These are phyloP conservation scores for Pachyuromys duprasi DNA, from an alignment of 2,797 vertebrate species.

Conservation along the genomic window DNA sequence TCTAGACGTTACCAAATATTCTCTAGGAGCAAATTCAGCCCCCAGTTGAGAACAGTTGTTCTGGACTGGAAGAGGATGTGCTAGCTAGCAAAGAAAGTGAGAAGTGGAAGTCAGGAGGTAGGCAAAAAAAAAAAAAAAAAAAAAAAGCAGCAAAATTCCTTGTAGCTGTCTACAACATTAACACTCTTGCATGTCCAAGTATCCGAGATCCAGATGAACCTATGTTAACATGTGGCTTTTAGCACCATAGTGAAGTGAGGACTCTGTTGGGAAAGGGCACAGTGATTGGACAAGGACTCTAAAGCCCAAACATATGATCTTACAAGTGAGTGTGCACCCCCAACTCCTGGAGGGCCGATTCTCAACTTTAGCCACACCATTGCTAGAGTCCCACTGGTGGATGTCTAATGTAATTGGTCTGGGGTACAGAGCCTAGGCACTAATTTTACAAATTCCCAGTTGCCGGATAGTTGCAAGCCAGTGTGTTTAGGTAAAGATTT, in stretches of 20 bases:
- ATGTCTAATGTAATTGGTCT: background rate
- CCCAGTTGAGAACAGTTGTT: background rate
- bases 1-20: background rate
- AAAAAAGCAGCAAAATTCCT: background rate
- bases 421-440: background rate
- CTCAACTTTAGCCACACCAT: background rate
- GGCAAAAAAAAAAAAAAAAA: background rate
- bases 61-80: background rate
- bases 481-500: background rate
- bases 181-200: accelerated
- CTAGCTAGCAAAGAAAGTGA: background rate
- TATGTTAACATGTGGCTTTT: background rate
- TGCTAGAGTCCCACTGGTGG: background rate
- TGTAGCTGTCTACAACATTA: background rate
- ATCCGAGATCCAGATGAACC: background rate
- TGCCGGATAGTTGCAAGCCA: background rate
- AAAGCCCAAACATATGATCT: background rate
- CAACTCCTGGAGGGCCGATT: background rate
- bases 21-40: background rate
- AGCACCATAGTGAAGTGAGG: background rate
- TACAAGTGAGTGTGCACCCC: background rate
- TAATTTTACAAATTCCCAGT: background rate
- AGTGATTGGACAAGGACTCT: background rate
- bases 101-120: background rate
- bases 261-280: background rate